Evolutionary conservation across 2,888 invertebrate species (phyloP).

Genomic region (Frankliniella fusca): DNA sequence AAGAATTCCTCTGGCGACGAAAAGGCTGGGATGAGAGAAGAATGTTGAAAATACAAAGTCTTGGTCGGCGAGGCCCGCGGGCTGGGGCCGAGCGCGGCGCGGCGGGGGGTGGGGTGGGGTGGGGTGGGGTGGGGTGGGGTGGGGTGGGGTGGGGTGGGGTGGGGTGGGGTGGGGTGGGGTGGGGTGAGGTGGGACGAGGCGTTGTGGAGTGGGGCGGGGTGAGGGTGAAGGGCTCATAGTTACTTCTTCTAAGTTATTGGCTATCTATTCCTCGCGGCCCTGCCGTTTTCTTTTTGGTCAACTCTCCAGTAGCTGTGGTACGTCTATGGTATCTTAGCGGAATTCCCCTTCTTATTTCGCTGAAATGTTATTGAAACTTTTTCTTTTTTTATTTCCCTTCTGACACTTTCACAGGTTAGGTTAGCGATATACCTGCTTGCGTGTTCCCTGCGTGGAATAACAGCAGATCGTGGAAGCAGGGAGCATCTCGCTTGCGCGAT

Average conservation of each 20-base stretch:
- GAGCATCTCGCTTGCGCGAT: constrained; percentile 10
- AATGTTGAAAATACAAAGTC: constrained; percentile 26
- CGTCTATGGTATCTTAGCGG: no score
- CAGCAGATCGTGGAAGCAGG: neutral
- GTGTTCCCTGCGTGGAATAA: no score
- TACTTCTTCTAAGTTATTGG: no score
- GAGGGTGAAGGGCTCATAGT: no score
- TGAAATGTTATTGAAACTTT: no score
- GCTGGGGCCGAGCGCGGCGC: neutral
- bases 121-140: constrained; percentile 27
- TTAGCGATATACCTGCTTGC: no score
- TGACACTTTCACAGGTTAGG: no score
- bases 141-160: neutral
- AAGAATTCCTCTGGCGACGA: constrained; percentile 24
- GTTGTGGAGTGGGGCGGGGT: neutral
- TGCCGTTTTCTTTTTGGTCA: no score
- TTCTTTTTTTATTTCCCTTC: no score
- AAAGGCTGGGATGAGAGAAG: constrained; percentile 24
- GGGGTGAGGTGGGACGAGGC: neutral
- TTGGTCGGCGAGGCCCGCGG: neutral
- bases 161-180: constrained; percentile 27
- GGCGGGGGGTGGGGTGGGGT: neutral
- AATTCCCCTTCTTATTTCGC: no score
- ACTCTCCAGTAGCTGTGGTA: no score
- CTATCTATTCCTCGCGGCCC: no score